phyloP scores from a whole-genome alignment of 2,113 vertebrate genomes.

The Calypte anna region DNA sequence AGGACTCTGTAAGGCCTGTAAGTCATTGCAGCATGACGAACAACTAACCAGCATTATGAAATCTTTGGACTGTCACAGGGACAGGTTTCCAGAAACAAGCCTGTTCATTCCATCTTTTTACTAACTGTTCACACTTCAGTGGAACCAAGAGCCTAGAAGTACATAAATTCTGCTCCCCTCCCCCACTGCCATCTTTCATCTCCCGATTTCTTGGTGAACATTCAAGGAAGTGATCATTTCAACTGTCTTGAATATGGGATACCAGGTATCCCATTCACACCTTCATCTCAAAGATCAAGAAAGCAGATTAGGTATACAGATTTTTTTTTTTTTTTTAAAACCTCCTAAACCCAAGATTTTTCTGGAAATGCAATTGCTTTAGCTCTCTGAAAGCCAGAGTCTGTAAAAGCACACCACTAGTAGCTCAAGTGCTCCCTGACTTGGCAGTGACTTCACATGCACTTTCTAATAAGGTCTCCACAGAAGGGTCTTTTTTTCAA shows the following conservation, averaged over 20 bases:
- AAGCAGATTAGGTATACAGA: background rate
- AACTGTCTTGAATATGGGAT: too few relatives aligned
- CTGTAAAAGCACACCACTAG: background rate
- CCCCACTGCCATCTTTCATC: background rate
- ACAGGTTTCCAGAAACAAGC: background rate
- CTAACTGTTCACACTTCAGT: background rate
- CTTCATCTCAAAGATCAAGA: background rate
- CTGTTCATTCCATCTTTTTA: background rate
- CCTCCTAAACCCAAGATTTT: background rate
- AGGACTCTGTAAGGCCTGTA: background rate
- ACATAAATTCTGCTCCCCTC: background rate
- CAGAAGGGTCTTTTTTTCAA: background rate
- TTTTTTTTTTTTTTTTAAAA: background rate
- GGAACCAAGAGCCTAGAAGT: background rate
- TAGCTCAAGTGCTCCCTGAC: background rate
- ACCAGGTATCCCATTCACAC: background rate
- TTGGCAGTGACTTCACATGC: background rate
- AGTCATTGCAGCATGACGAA: background rate
- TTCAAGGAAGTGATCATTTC: background rate
- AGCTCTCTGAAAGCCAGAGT: background rate
- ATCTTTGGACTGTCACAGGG: fast-evolving
- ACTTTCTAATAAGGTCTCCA: background rate
- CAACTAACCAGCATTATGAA: background rate
- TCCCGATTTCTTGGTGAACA: background rate
- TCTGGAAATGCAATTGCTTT: background rate